These are phyloP conservation scores for Asteroscopus sphinx DNA, from an alignment of 2,888 invertebrate genomes.

Conservation along the genomic window DNA sequence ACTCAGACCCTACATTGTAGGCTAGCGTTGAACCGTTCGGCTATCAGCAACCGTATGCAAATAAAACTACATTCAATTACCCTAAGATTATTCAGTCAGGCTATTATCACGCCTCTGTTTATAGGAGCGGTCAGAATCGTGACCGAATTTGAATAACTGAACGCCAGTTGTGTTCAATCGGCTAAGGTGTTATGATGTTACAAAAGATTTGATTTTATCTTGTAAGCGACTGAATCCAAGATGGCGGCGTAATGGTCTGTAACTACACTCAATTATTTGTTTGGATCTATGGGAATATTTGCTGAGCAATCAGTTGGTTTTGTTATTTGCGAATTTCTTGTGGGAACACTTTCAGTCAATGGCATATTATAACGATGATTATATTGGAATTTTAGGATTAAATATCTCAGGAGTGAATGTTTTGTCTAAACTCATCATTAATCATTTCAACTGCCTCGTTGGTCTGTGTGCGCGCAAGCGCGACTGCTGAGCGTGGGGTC, in stretches of 20 bases:
- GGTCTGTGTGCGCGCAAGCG: too few relatives aligned
- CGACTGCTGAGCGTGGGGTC: too few relatives aligned
- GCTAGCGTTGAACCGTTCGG: too few relatives aligned
- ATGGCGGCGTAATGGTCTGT: conserved; percentile 52
- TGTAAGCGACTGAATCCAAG: conserved; percentile 34
- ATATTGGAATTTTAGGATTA: too few relatives aligned
- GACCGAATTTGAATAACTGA: conserved; percentile 62
- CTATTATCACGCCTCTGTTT: conserved; percentile 56
- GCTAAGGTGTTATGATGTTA: conserved; percentile 43
- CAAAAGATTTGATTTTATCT: conserved; percentile 52
- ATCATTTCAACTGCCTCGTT: too few relatives aligned
- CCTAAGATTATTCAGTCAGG: conserved; percentile 37
- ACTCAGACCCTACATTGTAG: too few relatives aligned
- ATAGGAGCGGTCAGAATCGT: conserved; percentile 49
- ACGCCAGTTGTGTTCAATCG: conserved; percentile 40
- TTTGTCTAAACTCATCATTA: too few relatives aligned
- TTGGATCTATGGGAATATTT: conserved; percentile 41
- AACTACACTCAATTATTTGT: conserved; percentile 46
- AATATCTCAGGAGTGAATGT: too few relatives aligned
- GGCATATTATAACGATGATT: background rate
- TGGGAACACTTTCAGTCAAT: background rate
- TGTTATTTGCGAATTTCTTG: background rate
- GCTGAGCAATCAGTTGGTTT: conserved; percentile 11
- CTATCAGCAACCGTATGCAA: too few relatives aligned
- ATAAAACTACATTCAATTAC: conserved; percentile 24